Percentiles rank a stretch among this genome's conserved stretches.
These are phyloP conservation scores for Garrulus glandarius DNA, from an alignment of 2,797 vertebrate species.

Conservation along the genomic window DNA sequence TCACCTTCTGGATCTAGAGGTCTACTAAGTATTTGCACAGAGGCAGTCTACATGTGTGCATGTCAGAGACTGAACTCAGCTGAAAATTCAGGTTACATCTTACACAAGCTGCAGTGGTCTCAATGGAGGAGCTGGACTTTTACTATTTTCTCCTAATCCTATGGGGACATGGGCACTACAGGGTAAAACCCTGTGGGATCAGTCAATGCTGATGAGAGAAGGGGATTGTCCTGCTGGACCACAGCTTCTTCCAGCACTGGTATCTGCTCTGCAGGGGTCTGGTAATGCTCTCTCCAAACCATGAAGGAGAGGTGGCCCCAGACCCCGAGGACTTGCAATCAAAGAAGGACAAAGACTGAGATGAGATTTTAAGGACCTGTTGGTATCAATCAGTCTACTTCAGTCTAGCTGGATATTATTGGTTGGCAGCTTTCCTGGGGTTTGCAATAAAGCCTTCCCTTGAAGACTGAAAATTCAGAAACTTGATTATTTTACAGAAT, in stretches of 20 bases:
- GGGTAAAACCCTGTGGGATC: not conserved
- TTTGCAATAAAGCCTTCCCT: not conserved
- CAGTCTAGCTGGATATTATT: not conserved
- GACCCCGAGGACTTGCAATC: not conserved
- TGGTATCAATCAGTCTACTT: not conserved
- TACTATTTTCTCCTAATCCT: not conserved
- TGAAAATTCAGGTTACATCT: not conserved
- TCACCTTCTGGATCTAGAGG: not conserved
- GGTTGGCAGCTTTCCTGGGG: not conserved
- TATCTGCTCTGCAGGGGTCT: not conserved
- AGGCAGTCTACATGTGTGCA: not conserved
- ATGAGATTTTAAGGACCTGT: not conserved
- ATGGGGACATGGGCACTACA: fast-evolving
- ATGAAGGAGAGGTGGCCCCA: not conserved
- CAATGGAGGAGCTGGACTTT: not conserved
- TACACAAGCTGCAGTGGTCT: not conserved
- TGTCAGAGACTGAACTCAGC: not conserved
- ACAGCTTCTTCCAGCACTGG: not conserved
- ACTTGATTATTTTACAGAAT: not conserved
- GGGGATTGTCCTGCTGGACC: not conserved
- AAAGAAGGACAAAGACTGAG: not conserved
- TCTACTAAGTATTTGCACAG: not conserved
- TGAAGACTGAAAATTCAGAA: not conserved
- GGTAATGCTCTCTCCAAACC: not conserved
- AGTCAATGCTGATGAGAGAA: not conserved